phyloP scores from a whole-genome alignment of 2,113 vertebrate genomes.

The Paratilapia polleni region DNA sequence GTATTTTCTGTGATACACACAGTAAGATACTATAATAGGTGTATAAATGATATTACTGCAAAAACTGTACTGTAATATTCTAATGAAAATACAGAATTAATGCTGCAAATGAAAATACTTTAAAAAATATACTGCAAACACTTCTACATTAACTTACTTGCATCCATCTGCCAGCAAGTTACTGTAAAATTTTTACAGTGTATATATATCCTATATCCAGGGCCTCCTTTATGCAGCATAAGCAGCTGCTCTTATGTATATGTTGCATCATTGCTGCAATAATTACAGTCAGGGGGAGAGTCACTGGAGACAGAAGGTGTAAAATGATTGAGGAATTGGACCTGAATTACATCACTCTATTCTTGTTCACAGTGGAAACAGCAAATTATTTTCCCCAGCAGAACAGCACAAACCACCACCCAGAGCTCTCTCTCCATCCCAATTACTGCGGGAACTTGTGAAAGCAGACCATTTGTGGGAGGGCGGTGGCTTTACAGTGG shows the following conservation, averaged over 20 bases:
- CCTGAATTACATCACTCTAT: constrained; percentile 50
- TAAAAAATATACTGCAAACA: not conserved
- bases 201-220: not conserved
- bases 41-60: no score
- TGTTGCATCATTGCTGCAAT: constrained; percentile 37
- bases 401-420: constrained; percentile 25
- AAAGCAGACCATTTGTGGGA: constrained; percentile 27
- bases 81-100: not conserved
- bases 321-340: constrained; percentile 34
- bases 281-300: constrained; percentile 22
- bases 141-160: not conserved
- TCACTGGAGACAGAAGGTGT: not conserved
- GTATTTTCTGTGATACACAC: no score
- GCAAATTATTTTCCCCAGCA: constrained; percentile 48
- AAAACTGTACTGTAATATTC: not conserved
- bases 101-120: not conserved
- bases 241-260: not conserved
- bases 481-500: constrained; percentile 22
- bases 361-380: constrained; percentile 36
- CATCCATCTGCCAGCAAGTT: not conserved
- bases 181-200: not conserved
- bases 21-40: no score
- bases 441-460: constrained; percentile 35
- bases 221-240: not conserved
- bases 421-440: constrained; percentile 36